phyloP scores from a whole-genome alignment of 2,888 invertebrate species.

The Melanargia galathea region DNA sequence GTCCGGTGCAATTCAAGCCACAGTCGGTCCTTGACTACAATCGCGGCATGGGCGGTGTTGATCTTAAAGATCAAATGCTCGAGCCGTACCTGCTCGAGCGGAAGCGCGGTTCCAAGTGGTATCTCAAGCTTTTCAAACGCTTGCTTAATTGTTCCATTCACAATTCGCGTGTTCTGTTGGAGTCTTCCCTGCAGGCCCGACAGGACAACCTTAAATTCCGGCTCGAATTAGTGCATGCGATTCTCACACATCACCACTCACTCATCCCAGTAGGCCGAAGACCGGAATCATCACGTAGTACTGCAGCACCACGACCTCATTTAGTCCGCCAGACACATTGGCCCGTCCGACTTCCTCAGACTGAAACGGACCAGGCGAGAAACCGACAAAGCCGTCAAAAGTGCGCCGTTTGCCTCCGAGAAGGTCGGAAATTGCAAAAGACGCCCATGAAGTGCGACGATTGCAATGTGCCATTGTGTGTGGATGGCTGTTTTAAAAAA shows the following conservation, averaged over 20 bases:
- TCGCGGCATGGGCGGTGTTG: slow-evolving; percentile 8
- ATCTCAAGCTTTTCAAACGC: slow-evolving; percentile 5
- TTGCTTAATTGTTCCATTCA: slow-evolving; percentile 3
- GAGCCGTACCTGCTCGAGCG: slow-evolving; percentile 4
- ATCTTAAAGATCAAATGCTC: slow-evolving; percentile 16
- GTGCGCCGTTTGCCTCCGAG: not conserved
- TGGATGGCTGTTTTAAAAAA: too few relatives aligned
- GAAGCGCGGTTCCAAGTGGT: not conserved
- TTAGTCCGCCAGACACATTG: slow-evolving; percentile 1
- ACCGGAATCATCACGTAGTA: not conserved
- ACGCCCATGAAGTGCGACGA: not conserved
- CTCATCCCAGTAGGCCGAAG: not conserved
- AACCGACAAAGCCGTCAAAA: not conserved
- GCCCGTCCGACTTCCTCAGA: slow-evolving; percentile 1
- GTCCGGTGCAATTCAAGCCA: not conserved
- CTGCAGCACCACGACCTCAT: not conserved
- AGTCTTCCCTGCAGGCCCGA: not conserved
- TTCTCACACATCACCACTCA: not conserved
- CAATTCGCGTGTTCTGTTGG: slow-evolving; percentile 5
- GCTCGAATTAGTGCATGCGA: not conserved
- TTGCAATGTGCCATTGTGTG: too few relatives aligned
- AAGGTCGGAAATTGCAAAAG: not conserved
- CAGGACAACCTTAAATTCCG: slow-evolving; percentile 6
- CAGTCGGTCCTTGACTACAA: slow-evolving; percentile 8
- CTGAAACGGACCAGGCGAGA: not conserved